Conservation (phyloP, 2,113 vertebrate genomes). For the Oreochromis niloticus region DNA sequence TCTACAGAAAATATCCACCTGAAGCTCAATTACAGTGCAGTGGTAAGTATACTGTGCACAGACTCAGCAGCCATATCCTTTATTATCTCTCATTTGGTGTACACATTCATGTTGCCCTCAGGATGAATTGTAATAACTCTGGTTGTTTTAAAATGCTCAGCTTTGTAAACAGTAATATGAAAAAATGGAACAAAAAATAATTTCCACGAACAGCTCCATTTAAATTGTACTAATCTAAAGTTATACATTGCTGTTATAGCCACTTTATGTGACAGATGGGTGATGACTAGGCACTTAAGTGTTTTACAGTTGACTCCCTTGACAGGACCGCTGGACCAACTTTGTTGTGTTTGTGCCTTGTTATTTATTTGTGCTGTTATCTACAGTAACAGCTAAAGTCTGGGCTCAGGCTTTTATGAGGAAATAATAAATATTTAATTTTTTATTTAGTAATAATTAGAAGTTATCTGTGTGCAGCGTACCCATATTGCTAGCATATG, state of each 20-base stretch:
- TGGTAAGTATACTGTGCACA: neutral
- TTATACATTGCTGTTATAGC: neutral
- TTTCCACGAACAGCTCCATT: neutral
- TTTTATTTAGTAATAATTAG: neutral
- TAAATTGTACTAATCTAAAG: neutral
- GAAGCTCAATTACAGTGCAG: neutral
- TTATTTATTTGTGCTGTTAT: neutral
- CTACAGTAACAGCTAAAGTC: neutral
- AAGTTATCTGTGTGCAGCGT: neutral
- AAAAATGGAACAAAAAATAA: neutral
- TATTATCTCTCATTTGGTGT: neutral
- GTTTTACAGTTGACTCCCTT: neutral
- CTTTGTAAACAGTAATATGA: neutral
- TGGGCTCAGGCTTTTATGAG: neutral
- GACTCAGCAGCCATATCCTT: neutral
- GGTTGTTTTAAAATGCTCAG: neutral
- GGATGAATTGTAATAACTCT: neutral
- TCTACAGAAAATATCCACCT: neutral
- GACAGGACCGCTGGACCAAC: neutral
- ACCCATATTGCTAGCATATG: neutral
- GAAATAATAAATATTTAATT: neutral
- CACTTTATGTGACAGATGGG: neutral
- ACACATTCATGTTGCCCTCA: neutral
- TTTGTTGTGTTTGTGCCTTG: neutral
- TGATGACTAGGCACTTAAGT: neutral